Evolutionary conservation across 2,888 invertebrate genomes (phyloP).

Genomic region (Eristalis arbustorum): DNA sequence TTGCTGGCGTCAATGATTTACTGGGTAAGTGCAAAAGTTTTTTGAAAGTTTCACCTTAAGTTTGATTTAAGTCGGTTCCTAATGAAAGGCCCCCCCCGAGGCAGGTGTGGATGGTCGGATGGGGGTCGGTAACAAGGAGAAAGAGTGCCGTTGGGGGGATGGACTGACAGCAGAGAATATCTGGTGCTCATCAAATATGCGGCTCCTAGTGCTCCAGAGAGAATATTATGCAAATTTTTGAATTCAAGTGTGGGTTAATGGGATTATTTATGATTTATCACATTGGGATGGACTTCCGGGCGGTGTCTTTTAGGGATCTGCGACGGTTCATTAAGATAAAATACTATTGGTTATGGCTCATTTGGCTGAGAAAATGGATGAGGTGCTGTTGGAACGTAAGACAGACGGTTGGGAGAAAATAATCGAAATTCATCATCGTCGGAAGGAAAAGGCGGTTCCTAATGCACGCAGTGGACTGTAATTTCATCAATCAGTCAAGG

Average conservation of each 20-base stretch:
- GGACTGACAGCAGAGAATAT: background rate
- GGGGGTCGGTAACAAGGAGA: background rate
- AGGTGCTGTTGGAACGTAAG: constrained; percentile 6
- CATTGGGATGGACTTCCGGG: background rate
- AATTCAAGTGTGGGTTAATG: constrained; percentile 24
- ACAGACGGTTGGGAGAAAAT: background rate
- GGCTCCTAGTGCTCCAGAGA: constrained; percentile 25
- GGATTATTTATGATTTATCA: constrained; percentile 66
- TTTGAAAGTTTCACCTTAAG: constrained; percentile 17
- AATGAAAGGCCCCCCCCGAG: background rate
- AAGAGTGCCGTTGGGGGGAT: background rate
- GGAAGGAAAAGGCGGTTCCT: no score
- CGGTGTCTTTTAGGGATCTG: constrained; percentile 3
- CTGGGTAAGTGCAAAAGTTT: constrained; percentile 83
- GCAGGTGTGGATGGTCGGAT: background rate
- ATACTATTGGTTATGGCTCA: constrained; percentile 28
- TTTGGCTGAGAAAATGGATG: constrained; percentile 41
- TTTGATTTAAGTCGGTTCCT: constrained; percentile 52
- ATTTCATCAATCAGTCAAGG: no score
- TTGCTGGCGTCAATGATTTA: constrained; percentile 98
- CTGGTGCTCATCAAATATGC: constrained; percentile 38
- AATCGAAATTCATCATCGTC: no score
- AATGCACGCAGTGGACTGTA: no score
- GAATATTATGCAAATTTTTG: constrained; percentile 52
- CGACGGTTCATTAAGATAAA: constrained; percentile 41